These are phyloP conservation scores for Atherinosoma microstoma DNA, from an alignment of 2,797 vertebrate species.

Conservation along the genomic window DNA sequence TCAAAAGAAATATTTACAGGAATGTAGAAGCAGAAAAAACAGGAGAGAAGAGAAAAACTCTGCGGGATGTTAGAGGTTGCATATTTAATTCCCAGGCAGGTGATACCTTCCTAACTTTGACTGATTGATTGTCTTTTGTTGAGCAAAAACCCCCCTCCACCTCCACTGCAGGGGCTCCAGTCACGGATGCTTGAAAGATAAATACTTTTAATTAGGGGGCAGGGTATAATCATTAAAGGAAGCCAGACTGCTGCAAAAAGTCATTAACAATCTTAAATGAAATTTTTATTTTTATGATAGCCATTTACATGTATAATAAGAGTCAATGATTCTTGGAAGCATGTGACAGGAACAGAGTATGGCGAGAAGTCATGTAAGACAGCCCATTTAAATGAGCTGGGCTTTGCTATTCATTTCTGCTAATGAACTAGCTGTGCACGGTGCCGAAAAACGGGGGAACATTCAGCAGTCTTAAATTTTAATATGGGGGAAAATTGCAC, in stretches of 20 bases:
- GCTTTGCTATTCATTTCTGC: slow-evolving; percentile 98
- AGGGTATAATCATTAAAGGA: slow-evolving; percentile 99
- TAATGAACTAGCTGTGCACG: slow-evolving; percentile 98
- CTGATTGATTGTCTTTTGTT: slow-evolving; percentile 66
- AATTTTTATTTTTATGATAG: slow-evolving; percentile 99
- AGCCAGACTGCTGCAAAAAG: slow-evolving; percentile 99
- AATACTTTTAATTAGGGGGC: slow-evolving; percentile 99
- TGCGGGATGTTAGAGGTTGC: slow-evolving; percentile 33
- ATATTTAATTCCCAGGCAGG: slow-evolving; percentile 62
- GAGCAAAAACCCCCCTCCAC: slow-evolving; percentile 48
- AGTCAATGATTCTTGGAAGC: slow-evolving; percentile 99
- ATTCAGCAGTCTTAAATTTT: slow-evolving; percentile 96
- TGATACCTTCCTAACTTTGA: slow-evolving; percentile 62
- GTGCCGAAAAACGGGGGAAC: slow-evolving; percentile 75
- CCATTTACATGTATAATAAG: slow-evolving; percentile 99
- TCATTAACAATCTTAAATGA: slow-evolving; percentile 99
- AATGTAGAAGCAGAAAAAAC: slow-evolving; percentile 32
- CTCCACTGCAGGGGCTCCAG: slow-evolving; percentile 85
- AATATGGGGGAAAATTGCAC: slow-evolving; percentile 87
- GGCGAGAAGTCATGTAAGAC: slow-evolving; percentile 99
- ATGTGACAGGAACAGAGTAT: slow-evolving; percentile 99
- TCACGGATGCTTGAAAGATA: slow-evolving; percentile 99
- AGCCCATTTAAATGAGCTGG: slow-evolving; percentile 99
- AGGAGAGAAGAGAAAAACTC: slow-evolving; percentile 10
- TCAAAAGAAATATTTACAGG: slow-evolving; percentile 69